These are phyloP conservation scores for Rhagophthalmus giganteus DNA, from an alignment of 2,888 invertebrate species.

Conservation along the genomic window DNA sequence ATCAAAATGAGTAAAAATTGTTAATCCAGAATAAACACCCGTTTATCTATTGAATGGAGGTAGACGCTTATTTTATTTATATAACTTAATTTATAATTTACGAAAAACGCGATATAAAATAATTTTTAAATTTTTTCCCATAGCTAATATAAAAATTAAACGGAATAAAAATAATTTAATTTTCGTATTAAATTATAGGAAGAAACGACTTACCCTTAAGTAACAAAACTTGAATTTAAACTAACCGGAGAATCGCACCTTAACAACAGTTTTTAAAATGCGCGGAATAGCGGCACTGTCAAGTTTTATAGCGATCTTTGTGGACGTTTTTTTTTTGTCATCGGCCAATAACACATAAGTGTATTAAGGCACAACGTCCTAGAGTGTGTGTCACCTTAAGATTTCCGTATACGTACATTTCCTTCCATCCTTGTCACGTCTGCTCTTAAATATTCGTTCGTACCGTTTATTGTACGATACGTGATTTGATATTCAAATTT, in stretches of 20 bases:
- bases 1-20: too few relatives aligned
- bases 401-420: background rate
- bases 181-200: too few relatives aligned
- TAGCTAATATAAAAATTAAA: too few relatives aligned
- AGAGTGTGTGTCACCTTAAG: conserved; percentile 7
- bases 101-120: too few relatives aligned
- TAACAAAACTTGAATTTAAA: background rate
- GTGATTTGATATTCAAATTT: too few relatives aligned
- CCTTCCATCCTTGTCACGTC: background rate
- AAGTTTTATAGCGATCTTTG: conserved; percentile 24
- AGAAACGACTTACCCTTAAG: background rate
- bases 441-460: background rate
- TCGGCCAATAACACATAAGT: conserved; percentile 27
- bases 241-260: too few relatives aligned
- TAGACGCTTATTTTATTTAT: too few relatives aligned
- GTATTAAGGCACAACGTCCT: conserved; percentile 25
- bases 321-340: conserved; percentile 23
- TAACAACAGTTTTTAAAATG: conserved; percentile 23
- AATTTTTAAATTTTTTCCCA: too few relatives aligned
- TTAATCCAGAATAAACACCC: too few relatives aligned
- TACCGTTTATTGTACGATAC: background rate
- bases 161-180: too few relatives aligned
- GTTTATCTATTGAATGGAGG: too few relatives aligned
- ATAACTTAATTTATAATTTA: too few relatives aligned
- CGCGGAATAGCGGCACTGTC: conserved; percentile 22